Base-by-base conservation (phyloP, 2,888 invertebrate species). In the Cybosia mesomella region DNA sequence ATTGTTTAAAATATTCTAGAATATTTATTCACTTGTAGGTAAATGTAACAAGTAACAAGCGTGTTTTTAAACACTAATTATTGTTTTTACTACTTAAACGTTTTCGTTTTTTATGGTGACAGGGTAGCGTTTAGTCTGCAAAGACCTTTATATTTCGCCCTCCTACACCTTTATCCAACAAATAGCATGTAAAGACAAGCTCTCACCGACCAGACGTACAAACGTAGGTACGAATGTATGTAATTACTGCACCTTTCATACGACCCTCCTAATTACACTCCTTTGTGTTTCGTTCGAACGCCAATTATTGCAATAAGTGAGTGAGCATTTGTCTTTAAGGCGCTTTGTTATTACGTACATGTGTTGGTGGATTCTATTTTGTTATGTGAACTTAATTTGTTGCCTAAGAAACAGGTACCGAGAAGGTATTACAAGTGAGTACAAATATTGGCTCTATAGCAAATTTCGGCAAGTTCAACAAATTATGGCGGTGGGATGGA, bases 271-370 rank as follows among this genome's bases (percentile, higher is more conserved):
- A 91, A 93, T 94, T 92, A 92, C 87, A 72, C 76, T 81, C 83
- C 86, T 90, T 90, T 90, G 90, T 91, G 87, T 89, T 87, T 87
- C 86, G 84, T 83, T 83, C 84, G 86, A 87, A 89, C 82, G 89
- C 89, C 91, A 92, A 93, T 93, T 92, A 92, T 92, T 91, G 88
- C 88, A 90, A 91, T 92, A 91, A 91, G 84, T 80, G 84, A 84
- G 82, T 83, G 81, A 85, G 86, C 86, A 81, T 85, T 87, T 85
- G 84, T 82, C 77, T 76, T 68, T 39, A 81, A 80, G 80, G 76
- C 73, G 80, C 87, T 84, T 76, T 76, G 81, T 80, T 76, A 68
- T 71, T 70, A 73, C 36, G 34, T 64, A 53, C 34, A 18, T 43
- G 36, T 54, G 64, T 64, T 21, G 13, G 32, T 54, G 53, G 28